Percentiles rank a stretch among this genome's conserved stretches.
These are phyloP conservation scores for Ophthalmolycus amberensis DNA, from an alignment of 2,113 vertebrate genomes.

Conservation along the genomic window DNA sequence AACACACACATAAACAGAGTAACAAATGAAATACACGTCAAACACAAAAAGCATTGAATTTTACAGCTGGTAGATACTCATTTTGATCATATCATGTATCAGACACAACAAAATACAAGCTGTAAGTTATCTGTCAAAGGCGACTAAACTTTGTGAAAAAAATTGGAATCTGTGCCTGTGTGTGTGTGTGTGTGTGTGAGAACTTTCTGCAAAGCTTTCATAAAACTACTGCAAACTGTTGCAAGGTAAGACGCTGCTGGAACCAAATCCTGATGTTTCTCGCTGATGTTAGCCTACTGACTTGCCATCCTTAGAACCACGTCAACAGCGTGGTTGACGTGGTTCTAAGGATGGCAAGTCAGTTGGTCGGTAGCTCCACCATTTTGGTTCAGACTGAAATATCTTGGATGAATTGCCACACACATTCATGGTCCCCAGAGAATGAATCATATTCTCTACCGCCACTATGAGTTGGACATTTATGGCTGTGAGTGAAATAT, in stretches of 20 bases:
- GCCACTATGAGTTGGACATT: neutral
- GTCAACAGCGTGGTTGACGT: too few relatives aligned
- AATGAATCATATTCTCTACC: neutral
- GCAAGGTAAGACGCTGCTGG: neutral
- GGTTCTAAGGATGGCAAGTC: neutral
- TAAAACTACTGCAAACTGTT: neutral
- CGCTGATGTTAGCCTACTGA: neutral
- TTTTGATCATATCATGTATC: too few relatives aligned
- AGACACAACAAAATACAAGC: neutral
- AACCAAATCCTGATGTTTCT: neutral
- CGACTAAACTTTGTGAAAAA: neutral
- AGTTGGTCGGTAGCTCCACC: neutral
- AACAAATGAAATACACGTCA: conserved; percentile 22
- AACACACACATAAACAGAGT: conserved; percentile 23
- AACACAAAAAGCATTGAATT: neutral
- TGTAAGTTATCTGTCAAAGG: neutral
- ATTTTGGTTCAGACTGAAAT: neutral
- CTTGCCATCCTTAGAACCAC: too few relatives aligned
- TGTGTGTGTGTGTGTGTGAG: neutral
- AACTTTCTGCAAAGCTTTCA: neutral
- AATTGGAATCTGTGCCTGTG: neutral
- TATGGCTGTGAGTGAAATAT: neutral
- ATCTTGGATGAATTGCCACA: neutral
- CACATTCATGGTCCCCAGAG: neutral
- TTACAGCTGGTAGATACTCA: neutral